These are phyloP conservation scores for Pavo muticus DNA, from an alignment of 2,113 vertebrate genomes.

Conservation along the genomic window DNA sequence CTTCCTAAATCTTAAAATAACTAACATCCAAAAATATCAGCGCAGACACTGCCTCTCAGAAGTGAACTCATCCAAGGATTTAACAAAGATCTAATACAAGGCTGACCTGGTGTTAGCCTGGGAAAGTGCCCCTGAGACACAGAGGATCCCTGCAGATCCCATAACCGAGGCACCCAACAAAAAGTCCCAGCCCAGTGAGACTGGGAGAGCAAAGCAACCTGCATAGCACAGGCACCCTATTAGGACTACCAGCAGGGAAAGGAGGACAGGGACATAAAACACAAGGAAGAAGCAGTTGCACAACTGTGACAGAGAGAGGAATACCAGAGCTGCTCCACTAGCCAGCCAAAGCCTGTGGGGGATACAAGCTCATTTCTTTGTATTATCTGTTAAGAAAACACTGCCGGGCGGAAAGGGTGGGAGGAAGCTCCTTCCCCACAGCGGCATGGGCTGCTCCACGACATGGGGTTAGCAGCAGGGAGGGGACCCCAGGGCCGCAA, in stretches of 20 bases:
- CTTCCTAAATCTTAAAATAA: conserved; percentile 9
- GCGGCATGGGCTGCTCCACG: accelerated
- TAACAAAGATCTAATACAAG: neutral
- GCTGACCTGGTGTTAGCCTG: neutral
- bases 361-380: neutral
- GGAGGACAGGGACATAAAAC: neutral
- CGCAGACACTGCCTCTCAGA: neutral
- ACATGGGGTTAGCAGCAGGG: accelerated
- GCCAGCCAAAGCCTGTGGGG: accelerated
- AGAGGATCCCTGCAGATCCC: neutral
- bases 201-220: neutral
- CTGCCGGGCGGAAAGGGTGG: neutral
- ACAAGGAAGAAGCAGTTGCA: accelerated
- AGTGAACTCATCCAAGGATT: neutral
- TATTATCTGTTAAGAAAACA: neutral
- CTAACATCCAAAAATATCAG: neutral
- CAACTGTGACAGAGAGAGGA: neutral
- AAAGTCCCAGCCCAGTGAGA: neutral
- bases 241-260: neutral
- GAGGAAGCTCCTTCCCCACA: neutral
- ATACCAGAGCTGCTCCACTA: neutral
- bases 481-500: neutral
- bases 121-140: accelerated
- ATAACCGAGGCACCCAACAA: accelerated
- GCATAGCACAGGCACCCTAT: accelerated